Base-by-base conservation (phyloP, 1,140 invertebrate genomes). In the Leptinotarsa undecemlineata region DNA sequence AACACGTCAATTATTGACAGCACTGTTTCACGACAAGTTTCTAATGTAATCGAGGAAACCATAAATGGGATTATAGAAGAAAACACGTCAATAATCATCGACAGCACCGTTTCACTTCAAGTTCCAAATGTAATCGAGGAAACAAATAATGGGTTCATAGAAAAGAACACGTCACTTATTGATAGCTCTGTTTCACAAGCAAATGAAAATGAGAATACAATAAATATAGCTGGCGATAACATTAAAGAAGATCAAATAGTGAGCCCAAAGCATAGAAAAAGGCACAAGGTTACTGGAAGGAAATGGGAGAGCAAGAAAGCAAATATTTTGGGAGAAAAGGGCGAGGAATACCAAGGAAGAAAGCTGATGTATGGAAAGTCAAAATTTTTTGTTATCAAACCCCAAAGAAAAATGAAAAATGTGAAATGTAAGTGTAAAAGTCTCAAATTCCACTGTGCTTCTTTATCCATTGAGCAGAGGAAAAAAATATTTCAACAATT, bases 391-490 rank as follows among this genome's bases (percentile, higher is more conserved):
- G 48, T 57, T 57, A n/a, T 57, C n/a, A 57, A 17, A 15, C 62
- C 62, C 19, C 14, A 64, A 64, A 64, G 62, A 64, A 64, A 26
- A 64, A 64, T 64, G 62, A 64, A 64, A 64, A 20, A 64, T 64
- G 62, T 64, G 23, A 23, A 64, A 64, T 64, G 62, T 64, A 23
- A 64, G 62, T 64, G 62, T 26, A 64, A 23, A 64, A 64, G 62
- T 64, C 17, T 64, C 15, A 64, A 64, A 64, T 64, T 64, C 62
- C 62, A 68, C 66, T 68, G n/a, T 57, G 33, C 14, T 33, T 47
- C 33, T 26, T 19, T 68, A 47, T 68, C 33, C 23, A 47, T 21
- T 14, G 33, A 68, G n/a, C 21, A 26, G 23, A 68, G 66, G 66
- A 68, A 13, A 42, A 68, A 47, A n/a, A 26, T 68, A 42, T 68